Evolutionary conservation across 2,797 vertebrate genomes (phyloP), one percentile per base, ranked within the genome.

Genomic region (Telmatherina bonti): DNA sequence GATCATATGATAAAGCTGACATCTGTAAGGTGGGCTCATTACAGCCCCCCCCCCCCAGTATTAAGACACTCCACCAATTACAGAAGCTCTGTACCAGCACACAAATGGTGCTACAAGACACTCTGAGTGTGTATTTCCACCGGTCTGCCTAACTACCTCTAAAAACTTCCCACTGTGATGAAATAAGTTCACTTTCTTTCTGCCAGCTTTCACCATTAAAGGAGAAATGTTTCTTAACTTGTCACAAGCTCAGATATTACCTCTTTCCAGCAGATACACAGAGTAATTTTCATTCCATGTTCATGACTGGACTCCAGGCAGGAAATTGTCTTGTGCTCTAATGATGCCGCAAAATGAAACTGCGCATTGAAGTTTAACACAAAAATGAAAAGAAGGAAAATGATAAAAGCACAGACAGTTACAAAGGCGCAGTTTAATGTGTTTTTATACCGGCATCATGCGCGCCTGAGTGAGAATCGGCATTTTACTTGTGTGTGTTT

Each of bases 321-420:
- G 85, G 78, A 89, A 88, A 89, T 86, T 84, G 80, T 80, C 81
- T 77, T 62, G 61, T 79, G 79, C 70, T 83, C 67, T 88, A 89
- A 90, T 86, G 83, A 90, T 78, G 79, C 74, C 6, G 10, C 11
- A 0, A 74, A 87, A 86, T 80, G 73, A 88, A 79, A 26, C 72
- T 63, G 52, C 18, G 76, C 72, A 54, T 15, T 73, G 63, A 75
- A 75, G 78, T 87, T 79, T 75, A 68, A 77, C 53, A 72, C 62
- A 41, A 59, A 79, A 88, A 86, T 61, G 35, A 81, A 83, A 76
- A 66, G 36, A 12, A 15, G 12, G 24, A n/a, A 58, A 53, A 65
- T 79, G 68, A 87, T 80, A 78, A 80, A 76, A 75, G 31, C 75
- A 27, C 53, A 30, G 67, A 70, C 30, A 12, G 29, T 70, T 51